phyloP scores from a whole-genome alignment of 2,888 invertebrate genomes.

The Syrphus vitripennis region DNA sequence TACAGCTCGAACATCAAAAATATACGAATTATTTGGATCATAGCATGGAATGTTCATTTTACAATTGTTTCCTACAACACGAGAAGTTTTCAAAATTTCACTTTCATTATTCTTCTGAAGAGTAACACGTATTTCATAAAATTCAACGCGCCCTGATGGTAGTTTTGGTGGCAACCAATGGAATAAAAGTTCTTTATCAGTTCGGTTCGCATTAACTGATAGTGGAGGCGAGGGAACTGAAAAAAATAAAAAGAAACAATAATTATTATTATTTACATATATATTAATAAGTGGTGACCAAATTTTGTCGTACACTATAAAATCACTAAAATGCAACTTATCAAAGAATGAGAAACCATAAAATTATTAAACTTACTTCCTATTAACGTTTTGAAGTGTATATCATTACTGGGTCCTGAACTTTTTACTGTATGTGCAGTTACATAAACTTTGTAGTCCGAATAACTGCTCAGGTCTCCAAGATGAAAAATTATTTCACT shows the following conservation, averaged over 20 bases:
- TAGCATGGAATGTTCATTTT: constrained; percentile 72
- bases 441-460: constrained; percentile 87
- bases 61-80: constrained; percentile 71
- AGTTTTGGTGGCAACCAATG: constrained; percentile 82
- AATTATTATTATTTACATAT: no score
- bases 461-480: constrained; percentile 83
- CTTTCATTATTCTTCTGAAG: constrained; percentile 73
- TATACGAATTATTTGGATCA: constrained; percentile 71
- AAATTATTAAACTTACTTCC: constrained; percentile 80
- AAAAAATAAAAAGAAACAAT: constrained; percentile 9
- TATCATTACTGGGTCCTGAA: constrained; percentile 83
- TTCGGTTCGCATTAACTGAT: constrained; percentile 50
- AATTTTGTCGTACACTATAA: no score
- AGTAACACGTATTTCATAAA: constrained; percentile 82
- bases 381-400: constrained; percentile 84
- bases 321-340: no score
- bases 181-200: constrained; percentile 71
- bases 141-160: constrained; percentile 83
- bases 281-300: no score
- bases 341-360: no score
- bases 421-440: constrained; percentile 88
- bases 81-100: constrained; percentile 72
- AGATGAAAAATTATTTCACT: constrained; percentile 74
- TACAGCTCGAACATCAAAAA: constrained; percentile 77
- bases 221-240: constrained; percentile 76